A percentile compares a stretch with the other conserved stretches of the same genome.
These are phyloP conservation scores for Pammene aurita DNA, from an alignment of 2,888 invertebrate genomes.

Conservation along the genomic window DNA sequence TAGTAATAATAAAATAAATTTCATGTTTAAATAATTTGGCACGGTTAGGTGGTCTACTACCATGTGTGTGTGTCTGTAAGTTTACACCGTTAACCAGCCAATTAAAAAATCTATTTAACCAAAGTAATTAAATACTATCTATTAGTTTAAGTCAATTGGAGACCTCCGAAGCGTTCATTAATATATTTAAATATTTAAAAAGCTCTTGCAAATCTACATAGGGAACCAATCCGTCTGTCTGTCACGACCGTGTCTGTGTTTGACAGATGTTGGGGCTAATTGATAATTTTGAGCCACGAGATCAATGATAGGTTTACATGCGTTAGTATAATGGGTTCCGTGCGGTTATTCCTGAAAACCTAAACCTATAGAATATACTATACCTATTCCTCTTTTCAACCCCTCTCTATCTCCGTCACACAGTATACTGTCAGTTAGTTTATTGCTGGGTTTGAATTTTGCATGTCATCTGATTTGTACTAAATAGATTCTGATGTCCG, in stretches of 20 bases:
- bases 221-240: slow-evolving; percentile 48
- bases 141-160: slow-evolving; percentile 42
- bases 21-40: neutral
- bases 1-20: too few relatives aligned
- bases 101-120: slow-evolving; percentile 41
- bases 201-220: slow-evolving; percentile 37
- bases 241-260: slow-evolving; percentile 49
- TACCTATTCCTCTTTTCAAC: neutral
- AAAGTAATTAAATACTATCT: slow-evolving; percentile 43
- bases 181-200: slow-evolving; percentile 41
- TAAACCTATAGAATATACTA: neutral
- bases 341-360: neutral
- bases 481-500: too few relatives aligned
- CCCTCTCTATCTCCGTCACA: too few relatives aligned
- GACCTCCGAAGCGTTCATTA: slow-evolving; percentile 40
- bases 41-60: neutral
- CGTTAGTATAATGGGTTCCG: slow-evolving; percentile 26
- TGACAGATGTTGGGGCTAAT: slow-evolving; percentile 70
- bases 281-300: slow-evolving; percentile 75
- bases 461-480: too few relatives aligned
- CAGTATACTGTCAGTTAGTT: too few relatives aligned
- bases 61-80: neutral
- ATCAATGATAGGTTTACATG: slow-evolving; percentile 47
- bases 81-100: slow-evolving; percentile 21
- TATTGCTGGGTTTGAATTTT: too few relatives aligned